A percentile compares a stretch with the other conserved stretches of the same genome.
phyloP scores from a whole-genome alignment of 1,140 invertebrate genomes.

The Tachypleus tridentatus region DNA sequence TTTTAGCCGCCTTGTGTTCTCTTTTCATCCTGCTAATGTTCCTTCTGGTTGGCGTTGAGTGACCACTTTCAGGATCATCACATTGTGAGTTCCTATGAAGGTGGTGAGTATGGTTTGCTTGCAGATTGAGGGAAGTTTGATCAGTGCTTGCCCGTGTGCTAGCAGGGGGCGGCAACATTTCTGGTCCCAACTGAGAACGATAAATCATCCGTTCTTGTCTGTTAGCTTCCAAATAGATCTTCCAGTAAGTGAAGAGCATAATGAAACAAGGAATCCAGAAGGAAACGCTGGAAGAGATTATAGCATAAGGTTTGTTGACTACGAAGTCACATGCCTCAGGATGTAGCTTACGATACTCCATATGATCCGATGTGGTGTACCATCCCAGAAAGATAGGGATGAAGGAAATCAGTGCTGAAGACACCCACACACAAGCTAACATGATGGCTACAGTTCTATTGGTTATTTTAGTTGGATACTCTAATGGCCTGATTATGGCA shows the following conservation, averaged over 20 bases:
- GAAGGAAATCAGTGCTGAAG: slow-evolving; percentile 83
- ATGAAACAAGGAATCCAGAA: slow-evolving; percentile 95
- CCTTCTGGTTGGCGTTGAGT: slow-evolving; percentile 70
- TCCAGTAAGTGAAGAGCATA: slow-evolving; percentile 83
- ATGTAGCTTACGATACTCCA: slow-evolving; percentile 44
- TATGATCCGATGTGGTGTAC: slow-evolving; percentile 75
- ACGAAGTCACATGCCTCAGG: slow-evolving; percentile 68
- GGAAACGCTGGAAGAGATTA: slow-evolving; percentile 83
- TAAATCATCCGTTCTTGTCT: slow-evolving; percentile 79
- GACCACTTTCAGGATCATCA: slow-evolving; percentile 26
- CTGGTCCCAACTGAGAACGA: slow-evolving; percentile 35
- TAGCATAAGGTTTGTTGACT: slow-evolving; percentile 78
- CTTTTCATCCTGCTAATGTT: slow-evolving; percentile 76
- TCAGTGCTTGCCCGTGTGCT: slow-evolving; percentile 17
- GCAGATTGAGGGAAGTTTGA: slow-evolving; percentile 8
- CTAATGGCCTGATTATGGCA: slow-evolving; percentile 74
- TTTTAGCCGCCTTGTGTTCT: slow-evolving; percentile 92
- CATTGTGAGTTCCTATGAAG: slow-evolving; percentile 21
- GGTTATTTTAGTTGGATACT: slow-evolving; percentile 78
- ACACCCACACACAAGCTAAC: slow-evolving; percentile 80
- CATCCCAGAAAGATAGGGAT: slow-evolving; percentile 86
- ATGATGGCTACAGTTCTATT: slow-evolving; percentile 76
- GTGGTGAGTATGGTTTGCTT: slow-evolving; percentile 8
- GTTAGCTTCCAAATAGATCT: slow-evolving; percentile 82
- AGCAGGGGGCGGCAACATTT: slow-evolving; percentile 6